Base-by-base conservation (phyloP, 1,140 invertebrate genomes). In the Cydia pomonella region DNA sequence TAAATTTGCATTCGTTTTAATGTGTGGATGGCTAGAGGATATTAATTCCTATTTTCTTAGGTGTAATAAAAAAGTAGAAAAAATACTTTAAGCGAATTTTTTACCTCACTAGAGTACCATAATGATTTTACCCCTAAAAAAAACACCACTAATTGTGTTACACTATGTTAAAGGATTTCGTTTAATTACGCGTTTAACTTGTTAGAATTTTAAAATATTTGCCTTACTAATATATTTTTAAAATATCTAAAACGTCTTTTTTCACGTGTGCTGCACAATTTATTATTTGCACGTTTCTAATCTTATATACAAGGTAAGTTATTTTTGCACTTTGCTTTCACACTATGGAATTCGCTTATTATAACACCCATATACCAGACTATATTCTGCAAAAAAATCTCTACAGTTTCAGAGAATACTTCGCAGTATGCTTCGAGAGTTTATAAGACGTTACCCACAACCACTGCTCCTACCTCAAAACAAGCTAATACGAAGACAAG, bases 391-490 rank as follows among this genome's bases (percentile, higher is more conserved):
- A n/a, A 64, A 64, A 25, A 12, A 4, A 25, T 3, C 62, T 64
- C 18, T 13, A 63, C 10, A 63, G 38, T 73, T 73, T 3, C 74
- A 77, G 77, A 64, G 29, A 75, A 12, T 73, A 3, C 10, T 79
- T 41, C 41, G 16, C 10, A 83, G 79, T n/a, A 74, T 85, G 27
- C 72, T 90, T 29, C 76, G 75, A 59, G 79, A 79, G 10, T 73
- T 82, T 0, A 7, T 83, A 7, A 80, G 75, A 72, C 72, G 21
- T 18, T 74, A 80, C n/a, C 82, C 77, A 9, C 78, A 78, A 47
- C 64, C 74, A 1, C 64, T 62, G 13, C 47, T 79, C 33, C 53
- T 59, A 23, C 53, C 53, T 59, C 53, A 59, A n/a, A 23, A 59
- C 21, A 59, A 3, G 23, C 18, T 53, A 7, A 73, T 74, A 6